Conservation (phyloP, 2,888 invertebrate species). For the Tetheella fluctuosa region DNA sequence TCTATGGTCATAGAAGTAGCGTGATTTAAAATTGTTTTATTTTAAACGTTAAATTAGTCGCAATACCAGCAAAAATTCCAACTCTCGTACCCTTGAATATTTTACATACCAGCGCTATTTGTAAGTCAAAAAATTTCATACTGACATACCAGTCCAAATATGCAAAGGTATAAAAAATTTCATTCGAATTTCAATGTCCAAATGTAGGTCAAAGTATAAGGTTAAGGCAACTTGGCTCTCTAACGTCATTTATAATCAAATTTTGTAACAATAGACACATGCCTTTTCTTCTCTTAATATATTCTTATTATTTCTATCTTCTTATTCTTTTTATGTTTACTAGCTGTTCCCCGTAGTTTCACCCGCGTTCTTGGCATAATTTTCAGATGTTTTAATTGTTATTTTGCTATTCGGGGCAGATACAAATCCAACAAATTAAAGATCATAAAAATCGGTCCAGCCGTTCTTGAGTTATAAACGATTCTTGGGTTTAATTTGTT, state of each 20-base stretch:
- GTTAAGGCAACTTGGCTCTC: slow-evolving; percentile 1
- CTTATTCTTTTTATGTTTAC: too few relatives aligned
- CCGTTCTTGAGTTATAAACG: too few relatives aligned
- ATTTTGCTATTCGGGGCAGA: too few relatives aligned
- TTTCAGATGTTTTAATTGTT: too few relatives aligned
- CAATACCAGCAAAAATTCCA: neutral
- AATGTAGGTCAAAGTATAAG: slow-evolving; percentile 1
- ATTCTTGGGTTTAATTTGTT: too few relatives aligned
- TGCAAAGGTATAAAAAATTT: neutral
- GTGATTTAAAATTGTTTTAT: neutral
- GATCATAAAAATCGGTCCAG: too few relatives aligned
- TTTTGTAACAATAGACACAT: too few relatives aligned
- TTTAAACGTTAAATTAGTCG: neutral
- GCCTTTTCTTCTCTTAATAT: too few relatives aligned
- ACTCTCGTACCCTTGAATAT: neutral
- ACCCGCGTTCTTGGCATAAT: too few relatives aligned
- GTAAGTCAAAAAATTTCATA: neutral
- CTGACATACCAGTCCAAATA: slow-evolving; percentile 5
- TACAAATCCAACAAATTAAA: too few relatives aligned
- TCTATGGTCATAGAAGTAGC: neutral
- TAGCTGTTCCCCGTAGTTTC: too few relatives aligned
- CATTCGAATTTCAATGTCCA: neutral
- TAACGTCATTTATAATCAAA: neutral
- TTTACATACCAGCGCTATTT: neutral
- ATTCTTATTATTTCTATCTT: too few relatives aligned